Percentiles rank a stretch among this genome's conserved stretches.
phyloP scores from a whole-genome alignment of 2,113 vertebrate genomes.

The Sinocyclocheilus anophthalmus region DNA sequence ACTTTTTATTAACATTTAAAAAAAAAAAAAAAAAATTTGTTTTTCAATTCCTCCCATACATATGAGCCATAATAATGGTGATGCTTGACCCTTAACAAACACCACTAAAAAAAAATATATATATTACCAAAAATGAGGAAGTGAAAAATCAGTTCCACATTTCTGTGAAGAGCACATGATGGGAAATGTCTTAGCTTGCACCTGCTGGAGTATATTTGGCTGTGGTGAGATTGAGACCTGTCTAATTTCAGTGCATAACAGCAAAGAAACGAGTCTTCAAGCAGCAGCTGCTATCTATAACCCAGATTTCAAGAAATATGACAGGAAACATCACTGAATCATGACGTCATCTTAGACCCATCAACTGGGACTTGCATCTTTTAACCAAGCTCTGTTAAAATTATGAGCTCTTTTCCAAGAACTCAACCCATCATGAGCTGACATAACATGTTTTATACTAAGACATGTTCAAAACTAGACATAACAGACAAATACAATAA shows the following conservation, averaged over 20 bases:
- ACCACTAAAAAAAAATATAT: neutral
- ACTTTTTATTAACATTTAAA: too few species aligned
- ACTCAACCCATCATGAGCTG: too few species aligned
- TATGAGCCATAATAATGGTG: neutral
- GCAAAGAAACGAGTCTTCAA: neutral
- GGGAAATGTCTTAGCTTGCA: neutral
- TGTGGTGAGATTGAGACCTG: neutral
- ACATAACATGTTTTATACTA: too few species aligned
- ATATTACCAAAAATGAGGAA: neutral
- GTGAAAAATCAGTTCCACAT: constrained; percentile 24
- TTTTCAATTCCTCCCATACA: too few species aligned
- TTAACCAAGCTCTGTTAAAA: too few species aligned
- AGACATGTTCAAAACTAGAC: too few species aligned
- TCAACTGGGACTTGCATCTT: too few species aligned
- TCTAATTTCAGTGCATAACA: constrained; percentile 15
- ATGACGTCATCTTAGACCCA: neutral
- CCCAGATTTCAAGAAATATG: constrained; percentile 18
- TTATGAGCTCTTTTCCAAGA: too few species aligned
- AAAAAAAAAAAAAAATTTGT: too few species aligned
- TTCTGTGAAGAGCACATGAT: neutral
- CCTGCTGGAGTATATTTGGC: constrained; percentile 28
- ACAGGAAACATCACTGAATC: neutral
- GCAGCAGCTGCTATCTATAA: constrained; percentile 15
- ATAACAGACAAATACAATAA: too few species aligned
- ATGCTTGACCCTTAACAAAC: neutral